These are phyloP conservation scores for Tholera decimalis DNA, from an alignment of 2,888 invertebrate species.

Conservation along the genomic window DNA sequence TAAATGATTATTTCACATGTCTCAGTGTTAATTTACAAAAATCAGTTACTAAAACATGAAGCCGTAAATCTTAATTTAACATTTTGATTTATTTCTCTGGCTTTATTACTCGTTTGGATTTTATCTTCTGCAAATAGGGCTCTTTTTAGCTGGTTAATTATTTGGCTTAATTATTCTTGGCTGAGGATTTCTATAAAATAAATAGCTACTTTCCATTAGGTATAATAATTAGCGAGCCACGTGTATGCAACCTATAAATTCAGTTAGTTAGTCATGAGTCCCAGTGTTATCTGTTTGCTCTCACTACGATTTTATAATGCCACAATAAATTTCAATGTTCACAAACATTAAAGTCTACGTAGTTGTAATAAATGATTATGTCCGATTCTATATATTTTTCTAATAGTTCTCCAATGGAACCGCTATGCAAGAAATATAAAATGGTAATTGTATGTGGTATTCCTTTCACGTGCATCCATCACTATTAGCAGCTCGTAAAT, in stretches of 20 bases:
- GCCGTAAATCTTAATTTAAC: constrained; percentile 54
- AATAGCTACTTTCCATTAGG: constrained; percentile 30
- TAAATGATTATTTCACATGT: constrained; percentile 59
- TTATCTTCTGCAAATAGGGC: constrained; percentile 22
- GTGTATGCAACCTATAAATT: constrained; percentile 44
- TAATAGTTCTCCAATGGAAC: constrained; percentile 19
- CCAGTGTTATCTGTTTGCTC: constrained; percentile 52
- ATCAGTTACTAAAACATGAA: constrained; percentile 57
- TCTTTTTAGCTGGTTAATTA: constrained; percentile 10
- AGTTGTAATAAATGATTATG: constrained; percentile 32
- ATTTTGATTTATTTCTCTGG: constrained; percentile 50
- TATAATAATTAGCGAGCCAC: constrained; percentile 29
- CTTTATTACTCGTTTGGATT: constrained; percentile 29
- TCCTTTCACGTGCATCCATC: constrained; percentile 11
- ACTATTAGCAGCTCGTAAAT: constrained; percentile 25
- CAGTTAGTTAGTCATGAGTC: constrained; percentile 42
- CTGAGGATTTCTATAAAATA: background rate
- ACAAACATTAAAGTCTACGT: constrained; percentile 47
- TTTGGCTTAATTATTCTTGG: constrained; percentile 19
- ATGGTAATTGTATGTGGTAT: constrained; percentile 12
- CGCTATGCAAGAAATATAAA: constrained; percentile 18
- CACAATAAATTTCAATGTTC: constrained; percentile 45
- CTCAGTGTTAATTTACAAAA: constrained; percentile 58
- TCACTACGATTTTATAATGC: constrained; percentile 48
- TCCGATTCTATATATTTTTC: constrained; percentile 27